These are phyloP conservation scores for Pungitius pungitius DNA, from an alignment of 2,113 vertebrate genomes.

Conservation along the genomic window DNA sequence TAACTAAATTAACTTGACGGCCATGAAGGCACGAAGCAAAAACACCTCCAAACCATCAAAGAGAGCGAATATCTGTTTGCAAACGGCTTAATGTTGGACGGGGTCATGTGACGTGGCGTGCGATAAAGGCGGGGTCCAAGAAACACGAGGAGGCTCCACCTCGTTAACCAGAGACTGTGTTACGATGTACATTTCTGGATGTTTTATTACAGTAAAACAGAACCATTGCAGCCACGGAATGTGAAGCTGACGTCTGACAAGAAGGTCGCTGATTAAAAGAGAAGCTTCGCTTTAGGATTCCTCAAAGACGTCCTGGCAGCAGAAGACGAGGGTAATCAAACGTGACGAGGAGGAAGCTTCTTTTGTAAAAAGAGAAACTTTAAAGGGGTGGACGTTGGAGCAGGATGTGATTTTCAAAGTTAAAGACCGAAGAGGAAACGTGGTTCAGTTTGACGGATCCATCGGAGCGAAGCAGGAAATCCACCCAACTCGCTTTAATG, in stretches of 20 bases:
- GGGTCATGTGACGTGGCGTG: no score
- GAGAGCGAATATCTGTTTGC: no score
- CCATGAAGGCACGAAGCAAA: neutral
- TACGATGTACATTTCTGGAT: neutral
- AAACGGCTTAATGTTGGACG: no score
- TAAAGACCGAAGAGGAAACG: slow-evolving; percentile 28
- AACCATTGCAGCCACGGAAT: neutral
- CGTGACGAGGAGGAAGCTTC: slow-evolving; percentile 1
- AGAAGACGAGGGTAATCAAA: slow-evolving; percentile 17
- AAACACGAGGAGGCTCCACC: no score
- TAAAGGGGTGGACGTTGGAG: slow-evolving; percentile 16
- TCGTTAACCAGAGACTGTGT: no score
- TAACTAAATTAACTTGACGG: neutral
- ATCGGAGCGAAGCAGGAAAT: slow-evolving; percentile 42
- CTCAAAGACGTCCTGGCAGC: slow-evolving; percentile 4
- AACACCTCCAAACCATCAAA: neutral
- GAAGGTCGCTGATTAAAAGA: neutral
- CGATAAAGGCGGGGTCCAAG: no score
- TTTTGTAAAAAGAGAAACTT: slow-evolving; percentile 34
- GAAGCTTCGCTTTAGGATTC: neutral
- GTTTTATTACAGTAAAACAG: neutral
- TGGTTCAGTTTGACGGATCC: slow-evolving; percentile 53
- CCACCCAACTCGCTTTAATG: slow-evolving; percentile 32
- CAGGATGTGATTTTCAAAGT: slow-evolving; percentile 19
- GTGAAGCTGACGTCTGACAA: slow-evolving; percentile 1